Conservation (phyloP, 2,113 vertebrate species). For the Turnix velox region DNA sequence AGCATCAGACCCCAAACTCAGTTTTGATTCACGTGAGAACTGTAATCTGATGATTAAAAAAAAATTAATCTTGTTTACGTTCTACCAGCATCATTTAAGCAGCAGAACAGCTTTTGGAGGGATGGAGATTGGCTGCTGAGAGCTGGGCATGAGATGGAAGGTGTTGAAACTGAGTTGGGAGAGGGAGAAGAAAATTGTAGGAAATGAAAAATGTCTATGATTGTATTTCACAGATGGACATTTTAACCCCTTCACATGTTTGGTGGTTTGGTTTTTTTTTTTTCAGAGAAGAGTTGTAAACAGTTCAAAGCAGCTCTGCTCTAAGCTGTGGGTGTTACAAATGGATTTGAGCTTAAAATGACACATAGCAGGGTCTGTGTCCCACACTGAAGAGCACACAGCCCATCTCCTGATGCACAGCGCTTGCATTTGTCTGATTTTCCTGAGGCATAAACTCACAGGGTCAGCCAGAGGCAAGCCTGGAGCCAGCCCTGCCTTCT, state of each 20-base stretch:
- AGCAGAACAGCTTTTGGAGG: background rate
- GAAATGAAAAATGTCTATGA: background rate
- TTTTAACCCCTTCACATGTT: background rate
- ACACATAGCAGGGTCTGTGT: background rate
- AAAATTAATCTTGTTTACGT: background rate
- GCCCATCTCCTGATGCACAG: background rate
- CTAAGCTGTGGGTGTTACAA: background rate
- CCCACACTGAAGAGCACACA: accelerated
- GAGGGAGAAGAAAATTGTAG: background rate
- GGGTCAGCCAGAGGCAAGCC: background rate
- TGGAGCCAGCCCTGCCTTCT: background rate
- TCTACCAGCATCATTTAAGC: background rate
- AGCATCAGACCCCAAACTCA: background rate
- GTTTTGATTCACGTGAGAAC: background rate
- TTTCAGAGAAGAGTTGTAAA: background rate
- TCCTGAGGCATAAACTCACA: background rate
- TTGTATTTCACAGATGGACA: background rate
- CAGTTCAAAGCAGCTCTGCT: background rate
- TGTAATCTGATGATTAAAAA: background rate
- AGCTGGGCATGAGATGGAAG: background rate
- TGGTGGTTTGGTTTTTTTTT: too few species aligned
- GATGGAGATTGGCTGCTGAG: background rate
- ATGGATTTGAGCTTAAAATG: background rate
- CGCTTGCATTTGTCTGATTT: background rate
- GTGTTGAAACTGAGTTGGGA: background rate